Evolutionary conservation across 2,113 vertebrate genomes (phyloP).

Genomic region (Bufo bufo): DNA sequence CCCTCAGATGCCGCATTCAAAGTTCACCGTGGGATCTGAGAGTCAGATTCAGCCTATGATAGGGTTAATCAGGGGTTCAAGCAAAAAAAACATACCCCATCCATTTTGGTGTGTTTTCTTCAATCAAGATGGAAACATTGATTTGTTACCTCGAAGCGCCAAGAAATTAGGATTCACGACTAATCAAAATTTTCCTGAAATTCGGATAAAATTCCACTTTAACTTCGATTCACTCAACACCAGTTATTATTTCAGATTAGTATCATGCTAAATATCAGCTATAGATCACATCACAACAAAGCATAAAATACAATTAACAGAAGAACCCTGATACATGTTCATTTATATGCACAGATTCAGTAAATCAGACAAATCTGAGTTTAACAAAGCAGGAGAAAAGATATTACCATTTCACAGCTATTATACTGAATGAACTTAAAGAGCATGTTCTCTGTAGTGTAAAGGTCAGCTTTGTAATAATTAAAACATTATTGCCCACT

Average conservation of each 20-base stretch:
- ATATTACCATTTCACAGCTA: slow-evolving; percentile 11
- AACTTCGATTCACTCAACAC: no score
- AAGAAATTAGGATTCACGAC: no score
- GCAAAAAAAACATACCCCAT: no score
- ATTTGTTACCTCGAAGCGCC: no score
- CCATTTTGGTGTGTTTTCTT: no score
- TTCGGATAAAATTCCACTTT: no score
- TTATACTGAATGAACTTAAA: neutral
- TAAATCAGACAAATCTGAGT: neutral
- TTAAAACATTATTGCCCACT: neutral
- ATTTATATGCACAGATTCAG: slow-evolving; percentile 7
- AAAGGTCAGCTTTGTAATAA: neutral
- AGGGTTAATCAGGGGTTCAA: no score
- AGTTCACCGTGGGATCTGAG: no score
- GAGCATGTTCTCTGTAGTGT: neutral
- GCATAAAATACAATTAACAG: neutral
- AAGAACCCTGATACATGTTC: neutral
- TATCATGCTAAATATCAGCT: neutral
- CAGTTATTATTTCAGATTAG: neutral
- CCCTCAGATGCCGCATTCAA: no score
- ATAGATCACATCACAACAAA: slow-evolving; percentile 2
- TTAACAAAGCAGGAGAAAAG: slow-evolving; percentile 21
- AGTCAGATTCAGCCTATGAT: no score
- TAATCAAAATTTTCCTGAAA: no score
- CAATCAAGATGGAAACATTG: no score